A percentile compares a stretch with the other conserved stretches of the same genome.
phyloP scores from a whole-genome alignment of 2,888 invertebrate genomes.

The Napeogenes inachia region DNA sequence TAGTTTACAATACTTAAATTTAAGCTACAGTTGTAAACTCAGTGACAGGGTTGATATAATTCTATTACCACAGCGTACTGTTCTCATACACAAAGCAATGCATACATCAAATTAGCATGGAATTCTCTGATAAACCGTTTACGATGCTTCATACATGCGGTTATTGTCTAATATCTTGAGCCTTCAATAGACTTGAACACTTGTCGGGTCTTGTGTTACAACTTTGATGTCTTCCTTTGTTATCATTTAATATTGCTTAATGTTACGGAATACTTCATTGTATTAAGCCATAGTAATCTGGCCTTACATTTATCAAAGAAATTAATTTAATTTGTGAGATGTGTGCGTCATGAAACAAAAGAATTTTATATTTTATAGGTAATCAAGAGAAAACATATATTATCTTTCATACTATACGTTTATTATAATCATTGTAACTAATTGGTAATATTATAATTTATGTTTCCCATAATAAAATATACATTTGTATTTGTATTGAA shows the following conservation, averaged over 20 bases:
- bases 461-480: no score
- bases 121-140: conserved; percentile 4
- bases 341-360: no score
- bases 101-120: not conserved
- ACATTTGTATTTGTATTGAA: no score
- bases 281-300: not conserved
- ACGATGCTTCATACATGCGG: conserved; percentile 12
- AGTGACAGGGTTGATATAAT: not conserved
- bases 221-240: not conserved
- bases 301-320: no score
- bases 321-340: no score
- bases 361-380: no score
- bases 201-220: not conserved
- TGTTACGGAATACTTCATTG: not conserved
- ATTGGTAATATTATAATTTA: no score
- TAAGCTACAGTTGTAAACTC: not conserved
- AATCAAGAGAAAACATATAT: no score
- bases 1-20: not conserved
- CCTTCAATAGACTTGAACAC: conserved; percentile 8
- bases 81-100: not conserved
- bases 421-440: no score
- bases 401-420: no score
- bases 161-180: conserved; percentile 17
- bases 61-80: conserved; percentile 4
- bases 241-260: not conserved